Evolutionary conservation across 2,797 vertebrate genomes (phyloP).

Genomic region (Lophius americanus): DNA sequence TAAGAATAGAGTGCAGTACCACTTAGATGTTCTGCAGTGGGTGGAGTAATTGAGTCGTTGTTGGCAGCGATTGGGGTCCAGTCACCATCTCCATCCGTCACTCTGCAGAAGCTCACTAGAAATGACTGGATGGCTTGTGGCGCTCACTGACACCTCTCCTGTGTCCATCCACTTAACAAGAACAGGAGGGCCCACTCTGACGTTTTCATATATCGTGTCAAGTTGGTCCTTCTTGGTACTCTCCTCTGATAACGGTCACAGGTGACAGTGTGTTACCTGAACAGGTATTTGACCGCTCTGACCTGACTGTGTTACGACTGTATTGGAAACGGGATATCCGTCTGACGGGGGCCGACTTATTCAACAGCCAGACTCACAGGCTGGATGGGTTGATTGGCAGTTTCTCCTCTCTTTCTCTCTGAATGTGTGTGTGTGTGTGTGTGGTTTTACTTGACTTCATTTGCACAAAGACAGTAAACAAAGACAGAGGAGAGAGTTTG

Average conservation of each 20-base stretch:
- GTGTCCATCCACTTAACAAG: too few species aligned
- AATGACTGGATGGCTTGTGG: too few species aligned
- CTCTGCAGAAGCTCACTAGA: too few species aligned
- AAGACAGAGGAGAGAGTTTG: slow-evolving; percentile 17
- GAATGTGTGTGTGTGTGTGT: slow-evolving; percentile 3
- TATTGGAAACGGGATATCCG: slow-evolving; percentile 69
- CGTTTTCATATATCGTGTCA: too few species aligned
- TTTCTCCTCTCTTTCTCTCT: slow-evolving; percentile 24
- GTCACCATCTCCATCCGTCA: too few species aligned
- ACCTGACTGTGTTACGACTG: slow-evolving; percentile 61
- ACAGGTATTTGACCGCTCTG: slow-evolving; percentile 76
- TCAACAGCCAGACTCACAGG: slow-evolving; percentile 64
- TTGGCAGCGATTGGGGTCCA: too few species aligned
- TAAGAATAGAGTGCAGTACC: too few species aligned
- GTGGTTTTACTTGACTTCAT: neutral
- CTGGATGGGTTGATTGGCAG: slow-evolving; percentile 23
- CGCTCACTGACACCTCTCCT: too few species aligned
- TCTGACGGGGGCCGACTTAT: slow-evolving; percentile 66
- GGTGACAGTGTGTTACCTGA: slow-evolving; percentile 65
- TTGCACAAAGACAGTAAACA: slow-evolving; percentile 17
- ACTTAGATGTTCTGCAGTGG: too few species aligned
- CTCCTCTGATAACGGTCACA: slow-evolving; percentile 38
- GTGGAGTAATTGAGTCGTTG: too few species aligned
- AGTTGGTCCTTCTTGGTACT: too few species aligned
- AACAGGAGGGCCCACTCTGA: too few species aligned